Evolutionary conservation across 2,888 invertebrate genomes (phyloP).

Genomic region (Priocnemis perturbator): DNA sequence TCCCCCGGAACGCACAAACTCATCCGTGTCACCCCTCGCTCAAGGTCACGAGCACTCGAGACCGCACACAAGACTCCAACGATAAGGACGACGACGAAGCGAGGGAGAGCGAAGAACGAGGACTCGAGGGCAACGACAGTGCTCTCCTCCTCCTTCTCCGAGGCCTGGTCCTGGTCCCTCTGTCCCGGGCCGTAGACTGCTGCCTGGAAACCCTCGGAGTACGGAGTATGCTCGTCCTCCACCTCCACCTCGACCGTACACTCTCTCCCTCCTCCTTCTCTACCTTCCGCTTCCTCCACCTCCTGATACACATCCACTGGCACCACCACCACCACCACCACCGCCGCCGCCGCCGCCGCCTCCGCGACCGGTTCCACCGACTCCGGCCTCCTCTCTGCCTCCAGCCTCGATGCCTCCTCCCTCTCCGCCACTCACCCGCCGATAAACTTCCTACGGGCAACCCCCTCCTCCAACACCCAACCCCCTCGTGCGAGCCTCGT

Average conservation of each 20-base stretch:
- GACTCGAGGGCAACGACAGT: conserved; percentile 33
- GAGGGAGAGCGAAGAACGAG: neutral
- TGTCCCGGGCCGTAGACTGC: conserved; percentile 73
- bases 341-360: conserved; percentile 10
- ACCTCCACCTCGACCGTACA: conserved; percentile 29
- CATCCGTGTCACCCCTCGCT: neutral
- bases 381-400: conserved; percentile 4
- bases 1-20: conserved; percentile 15
- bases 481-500: conserved; percentile 35
- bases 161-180: conserved; percentile 69
- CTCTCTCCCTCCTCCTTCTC: conserved; percentile 22
- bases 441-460: conserved; percentile 44
- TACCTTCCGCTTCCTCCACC: conserved; percentile 29
- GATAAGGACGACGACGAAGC: neutral
- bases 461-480: conserved; percentile 16
- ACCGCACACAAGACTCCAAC: conserved; percentile 1
- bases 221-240: conserved; percentile 55
- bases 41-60: conserved; percentile 45
- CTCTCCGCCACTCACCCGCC: conserved; percentile 31
- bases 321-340: conserved; percentile 7
- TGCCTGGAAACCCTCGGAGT: conserved; percentile 71
- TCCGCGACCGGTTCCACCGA: conserved; percentile 4
- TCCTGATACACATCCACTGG: conserved; percentile 12
- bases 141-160: conserved; percentile 42
- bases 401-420: conserved; percentile 15